A percentile compares a stretch with the other conserved stretches of the same genome.
Conservation (phyloP, 2,113 vertebrate species). For the Siniperca chuatsi region DNA sequence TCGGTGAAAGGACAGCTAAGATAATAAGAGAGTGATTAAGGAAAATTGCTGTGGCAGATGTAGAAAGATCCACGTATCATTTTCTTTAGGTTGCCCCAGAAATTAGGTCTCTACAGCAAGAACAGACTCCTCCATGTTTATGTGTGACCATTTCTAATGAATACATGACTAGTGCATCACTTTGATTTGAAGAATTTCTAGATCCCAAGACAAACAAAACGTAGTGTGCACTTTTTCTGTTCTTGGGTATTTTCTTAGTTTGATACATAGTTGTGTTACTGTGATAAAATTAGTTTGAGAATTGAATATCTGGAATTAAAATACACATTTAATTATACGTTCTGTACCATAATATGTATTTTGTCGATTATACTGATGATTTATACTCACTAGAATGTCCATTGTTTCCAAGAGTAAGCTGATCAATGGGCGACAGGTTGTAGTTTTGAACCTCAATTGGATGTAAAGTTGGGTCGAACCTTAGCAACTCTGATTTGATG, state of each 20-base stretch:
- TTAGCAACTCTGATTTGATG: conserved; percentile 88
- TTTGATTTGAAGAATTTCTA: conserved; percentile 23
- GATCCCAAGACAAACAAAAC: conserved; percentile 10
- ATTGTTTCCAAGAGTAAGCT: conserved; percentile 91
- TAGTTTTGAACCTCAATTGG: conserved; percentile 91
- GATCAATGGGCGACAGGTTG: conserved; percentile 82
- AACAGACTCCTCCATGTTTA: conserved; percentile 32
- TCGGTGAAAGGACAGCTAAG: conserved; percentile 51
- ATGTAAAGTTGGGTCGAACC: conserved; percentile 87
- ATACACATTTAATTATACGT: neutral
- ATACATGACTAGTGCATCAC: neutral
- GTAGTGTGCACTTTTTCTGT: neutral
- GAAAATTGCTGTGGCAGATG: conserved; percentile 75
- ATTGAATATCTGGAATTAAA: neutral
- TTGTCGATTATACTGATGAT: neutral
- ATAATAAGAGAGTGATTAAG: conserved; percentile 79
- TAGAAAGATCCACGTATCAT: conserved; percentile 69
- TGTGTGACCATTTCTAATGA: conserved; percentile 44
- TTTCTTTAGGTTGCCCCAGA: conserved; percentile 65
- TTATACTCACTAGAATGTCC: conserved; percentile 92
- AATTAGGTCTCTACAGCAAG: conserved; percentile 40
- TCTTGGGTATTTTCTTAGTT: conserved; percentile 10
- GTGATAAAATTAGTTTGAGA: neutral
- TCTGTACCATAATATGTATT: neutral
- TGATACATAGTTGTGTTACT: neutral